Evolutionary conservation across 2,888 invertebrate genomes (phyloP).

Genomic region (Cantharis nigra): DNA sequence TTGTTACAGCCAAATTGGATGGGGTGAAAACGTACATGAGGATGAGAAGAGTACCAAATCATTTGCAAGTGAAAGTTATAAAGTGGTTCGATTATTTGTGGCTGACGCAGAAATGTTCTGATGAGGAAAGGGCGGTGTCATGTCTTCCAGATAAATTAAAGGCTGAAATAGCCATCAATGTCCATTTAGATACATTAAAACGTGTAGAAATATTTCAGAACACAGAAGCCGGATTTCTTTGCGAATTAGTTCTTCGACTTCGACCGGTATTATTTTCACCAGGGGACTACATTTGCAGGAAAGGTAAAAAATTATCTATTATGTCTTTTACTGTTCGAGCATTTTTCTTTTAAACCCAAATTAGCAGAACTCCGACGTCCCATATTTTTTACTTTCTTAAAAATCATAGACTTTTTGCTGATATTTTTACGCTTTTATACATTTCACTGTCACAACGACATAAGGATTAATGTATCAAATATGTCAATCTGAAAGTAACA

Average conservation of each 20-base stretch:
- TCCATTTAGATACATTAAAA: constrained; percentile 96
- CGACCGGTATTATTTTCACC: constrained; percentile 97
- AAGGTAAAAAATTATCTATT: constrained; percentile 72
- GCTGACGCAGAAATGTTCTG: constrained; percentile 98
- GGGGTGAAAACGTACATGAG: constrained; percentile 99
- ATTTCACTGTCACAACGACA: constrained; percentile 1
- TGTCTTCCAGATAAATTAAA: constrained; percentile 97
- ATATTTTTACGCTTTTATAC: not conserved
- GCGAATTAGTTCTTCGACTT: constrained; percentile 92
- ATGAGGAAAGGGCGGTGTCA: constrained; percentile 94
- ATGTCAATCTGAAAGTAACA: constrained; percentile 23
- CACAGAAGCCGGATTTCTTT: constrained; percentile 97
- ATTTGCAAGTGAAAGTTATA: constrained; percentile 96
- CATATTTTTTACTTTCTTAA: not conserved
- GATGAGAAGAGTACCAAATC: constrained; percentile 92
- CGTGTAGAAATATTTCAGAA: constrained; percentile 99
- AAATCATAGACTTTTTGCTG: not conserved
- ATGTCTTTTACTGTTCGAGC: not conserved
- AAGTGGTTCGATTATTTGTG: constrained; percentile 99
- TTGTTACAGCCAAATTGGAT: constrained; percentile 90
- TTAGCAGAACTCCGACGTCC: not conserved
- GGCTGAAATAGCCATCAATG: constrained; percentile 99
- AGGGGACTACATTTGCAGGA: constrained; percentile 97
- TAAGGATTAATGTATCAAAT: constrained; percentile 18
- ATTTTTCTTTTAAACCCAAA: not conserved